Conservation (phyloP, 2,113 vertebrate species). For the Rostratula benghalensis region DNA sequence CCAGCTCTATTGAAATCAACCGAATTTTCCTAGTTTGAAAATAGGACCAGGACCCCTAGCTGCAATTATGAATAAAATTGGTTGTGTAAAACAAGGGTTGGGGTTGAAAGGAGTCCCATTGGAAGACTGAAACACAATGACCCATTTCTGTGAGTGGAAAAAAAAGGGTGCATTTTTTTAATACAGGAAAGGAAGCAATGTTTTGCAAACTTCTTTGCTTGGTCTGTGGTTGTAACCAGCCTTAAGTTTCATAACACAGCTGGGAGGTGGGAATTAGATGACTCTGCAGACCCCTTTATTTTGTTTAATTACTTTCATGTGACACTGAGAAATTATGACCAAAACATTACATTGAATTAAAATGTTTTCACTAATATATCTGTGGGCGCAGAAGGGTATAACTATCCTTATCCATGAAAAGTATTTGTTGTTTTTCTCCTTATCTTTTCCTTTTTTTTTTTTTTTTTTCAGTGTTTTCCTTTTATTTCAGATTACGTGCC, state of each 20-base stretch:
- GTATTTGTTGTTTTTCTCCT: background rate
- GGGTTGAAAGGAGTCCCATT: background rate
- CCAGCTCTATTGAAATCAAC: conserved; percentile 24
- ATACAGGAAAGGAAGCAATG: background rate
- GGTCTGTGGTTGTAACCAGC: background rate
- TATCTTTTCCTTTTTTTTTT: background rate
- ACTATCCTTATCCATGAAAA: background rate
- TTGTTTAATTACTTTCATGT: background rate
- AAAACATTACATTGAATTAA: background rate
- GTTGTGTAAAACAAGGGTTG: background rate
- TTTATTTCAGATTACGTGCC: background rate
- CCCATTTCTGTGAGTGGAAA: background rate
- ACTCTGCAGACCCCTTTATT: background rate
- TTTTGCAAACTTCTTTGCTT: background rate
- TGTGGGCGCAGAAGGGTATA: background rate
- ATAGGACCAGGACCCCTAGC: background rate
- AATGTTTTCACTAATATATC: background rate
- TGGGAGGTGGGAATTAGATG: background rate
- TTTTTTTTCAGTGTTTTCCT: background rate
- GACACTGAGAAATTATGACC: background rate
- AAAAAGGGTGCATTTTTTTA: background rate
- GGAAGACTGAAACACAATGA: background rate
- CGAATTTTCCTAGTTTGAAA: conserved; percentile 23
- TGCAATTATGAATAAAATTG: conserved; percentile 13
- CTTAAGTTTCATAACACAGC: background rate